A percentile compares a stretch with the other conserved stretches of the same genome.
Conservation (phyloP, 2,113 vertebrate genomes). For the Sturnus vulgaris region DNA sequence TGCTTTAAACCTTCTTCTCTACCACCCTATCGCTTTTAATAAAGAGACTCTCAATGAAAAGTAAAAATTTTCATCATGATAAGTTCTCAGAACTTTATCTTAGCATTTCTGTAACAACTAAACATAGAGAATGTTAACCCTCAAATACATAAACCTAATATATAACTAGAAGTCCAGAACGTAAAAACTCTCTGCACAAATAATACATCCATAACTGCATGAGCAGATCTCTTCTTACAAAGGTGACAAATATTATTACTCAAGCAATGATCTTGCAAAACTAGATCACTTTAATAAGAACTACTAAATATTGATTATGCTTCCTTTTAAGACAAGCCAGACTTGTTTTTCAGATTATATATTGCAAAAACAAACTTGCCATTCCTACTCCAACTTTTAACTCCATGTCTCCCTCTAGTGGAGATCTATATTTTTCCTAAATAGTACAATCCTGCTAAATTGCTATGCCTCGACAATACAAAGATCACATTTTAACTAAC, state of each 20-base stretch:
- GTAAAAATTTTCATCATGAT: background rate
- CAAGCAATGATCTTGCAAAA: background rate
- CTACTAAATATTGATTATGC: background rate
- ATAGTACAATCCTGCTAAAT: background rate
- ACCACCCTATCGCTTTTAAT: background rate
- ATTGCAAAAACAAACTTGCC: background rate
- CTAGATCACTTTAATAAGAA: background rate
- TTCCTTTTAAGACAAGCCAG: background rate
- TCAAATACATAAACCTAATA: background rate
- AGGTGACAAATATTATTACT: background rate
- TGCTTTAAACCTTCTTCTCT: background rate
- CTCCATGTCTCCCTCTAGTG: background rate
- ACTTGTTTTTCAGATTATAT: background rate
- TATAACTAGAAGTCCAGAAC: background rate
- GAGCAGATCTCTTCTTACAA: background rate
- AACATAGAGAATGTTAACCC: background rate
- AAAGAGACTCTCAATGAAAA: background rate
- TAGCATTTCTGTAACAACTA: background rate
- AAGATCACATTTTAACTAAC: background rate
- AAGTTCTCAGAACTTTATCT: background rate
- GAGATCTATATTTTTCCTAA: background rate
- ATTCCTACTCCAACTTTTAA: background rate
- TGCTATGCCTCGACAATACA: accelerated
- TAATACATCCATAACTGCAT: background rate
- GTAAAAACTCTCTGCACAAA: background rate